phyloP scores from a whole-genome alignment of 92 coral and sea anemone genomes.

The Hydrozoanthus gracilis region DNA sequence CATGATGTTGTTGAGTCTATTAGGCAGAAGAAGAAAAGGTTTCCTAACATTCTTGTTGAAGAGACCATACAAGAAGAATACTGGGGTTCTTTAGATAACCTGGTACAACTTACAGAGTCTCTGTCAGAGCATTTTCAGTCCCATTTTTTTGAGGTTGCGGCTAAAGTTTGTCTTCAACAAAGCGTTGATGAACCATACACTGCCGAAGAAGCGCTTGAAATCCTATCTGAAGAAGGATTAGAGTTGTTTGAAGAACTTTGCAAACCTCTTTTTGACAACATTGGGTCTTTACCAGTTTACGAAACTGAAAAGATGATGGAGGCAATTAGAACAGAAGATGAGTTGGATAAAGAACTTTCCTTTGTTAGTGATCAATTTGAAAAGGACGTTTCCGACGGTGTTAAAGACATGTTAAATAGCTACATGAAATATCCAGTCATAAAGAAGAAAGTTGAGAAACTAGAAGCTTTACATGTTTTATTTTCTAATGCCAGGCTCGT shows the following conservation, averaged over 20 bases:
- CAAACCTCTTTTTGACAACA: constrained; percentile 17
- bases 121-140: constrained; percentile 47
- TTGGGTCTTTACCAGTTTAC: constrained; percentile 2
- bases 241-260: constrained; percentile 16
- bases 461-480: not conserved
- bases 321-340: constrained; percentile 21
- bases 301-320: constrained; percentile 8
- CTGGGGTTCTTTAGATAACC: constrained; percentile 73
- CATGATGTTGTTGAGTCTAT: constrained; percentile 20
- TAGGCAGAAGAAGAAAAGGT: constrained; percentile 39
- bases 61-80: constrained; percentile 48
- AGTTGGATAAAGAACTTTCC: constrained; percentile 51
- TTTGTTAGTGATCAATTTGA: constrained; percentile 38
- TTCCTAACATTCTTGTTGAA: constrained; percentile 24
- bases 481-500: no score
- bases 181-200: not conserved
- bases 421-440: constrained; percentile 51
- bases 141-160: constrained; percentile 60
- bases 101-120: constrained; percentile 48
- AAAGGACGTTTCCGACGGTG: constrained; percentile 1
- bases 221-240: not conserved
- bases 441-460: constrained; percentile 28
- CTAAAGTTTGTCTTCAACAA: not conserved
- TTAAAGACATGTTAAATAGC: constrained; percentile 16
- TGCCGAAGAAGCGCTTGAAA: constrained; percentile 17